Evolutionary conservation across 2,113 vertebrate genomes (phyloP).

Genomic region (Heterochromis multidens): DNA sequence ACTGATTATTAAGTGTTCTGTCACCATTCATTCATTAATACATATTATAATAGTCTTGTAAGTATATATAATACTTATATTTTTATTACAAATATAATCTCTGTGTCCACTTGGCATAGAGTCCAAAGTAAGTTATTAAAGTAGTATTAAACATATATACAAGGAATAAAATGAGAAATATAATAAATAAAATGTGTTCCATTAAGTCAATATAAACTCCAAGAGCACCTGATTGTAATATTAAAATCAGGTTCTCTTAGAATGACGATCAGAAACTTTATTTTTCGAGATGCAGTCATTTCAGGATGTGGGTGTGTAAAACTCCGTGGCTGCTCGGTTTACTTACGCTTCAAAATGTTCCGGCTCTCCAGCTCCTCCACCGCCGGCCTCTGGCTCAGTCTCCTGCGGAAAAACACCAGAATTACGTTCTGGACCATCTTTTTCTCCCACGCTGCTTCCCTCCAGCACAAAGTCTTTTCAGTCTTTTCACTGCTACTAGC

Average conservation of each 20-base stretch:
- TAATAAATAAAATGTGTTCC: not conserved
- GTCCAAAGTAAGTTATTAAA: not conserved
- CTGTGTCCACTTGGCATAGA: not conserved
- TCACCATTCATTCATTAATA: not conserved
- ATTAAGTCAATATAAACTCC: not conserved
- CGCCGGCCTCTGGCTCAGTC: conserved; percentile 95
- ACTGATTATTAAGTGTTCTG: not conserved
- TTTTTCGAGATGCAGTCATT: not conserved
- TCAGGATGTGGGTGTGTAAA: not conserved
- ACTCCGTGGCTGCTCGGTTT: not conserved
- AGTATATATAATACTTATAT: too few relatives aligned
- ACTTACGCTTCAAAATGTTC: conserved; percentile 98
- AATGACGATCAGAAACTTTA: not conserved
- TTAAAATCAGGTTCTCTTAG: too few relatives aligned
- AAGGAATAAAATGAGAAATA: not conserved
- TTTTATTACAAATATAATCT: not conserved
- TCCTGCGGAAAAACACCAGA: conserved; percentile 97
- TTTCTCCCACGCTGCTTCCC: not conserved
- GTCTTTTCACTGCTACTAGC: conserved; percentile 12
- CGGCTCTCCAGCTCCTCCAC: conserved; percentile 97
- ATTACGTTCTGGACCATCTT: conserved; percentile 96
- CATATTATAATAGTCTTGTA: not conserved
- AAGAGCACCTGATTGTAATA: not conserved
- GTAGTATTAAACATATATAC: not conserved
- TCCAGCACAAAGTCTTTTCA: conserved; percentile 1